Evolutionary conservation across 2,797 vertebrate species (phyloP).

Genomic region (Remorina albescens): DNA sequence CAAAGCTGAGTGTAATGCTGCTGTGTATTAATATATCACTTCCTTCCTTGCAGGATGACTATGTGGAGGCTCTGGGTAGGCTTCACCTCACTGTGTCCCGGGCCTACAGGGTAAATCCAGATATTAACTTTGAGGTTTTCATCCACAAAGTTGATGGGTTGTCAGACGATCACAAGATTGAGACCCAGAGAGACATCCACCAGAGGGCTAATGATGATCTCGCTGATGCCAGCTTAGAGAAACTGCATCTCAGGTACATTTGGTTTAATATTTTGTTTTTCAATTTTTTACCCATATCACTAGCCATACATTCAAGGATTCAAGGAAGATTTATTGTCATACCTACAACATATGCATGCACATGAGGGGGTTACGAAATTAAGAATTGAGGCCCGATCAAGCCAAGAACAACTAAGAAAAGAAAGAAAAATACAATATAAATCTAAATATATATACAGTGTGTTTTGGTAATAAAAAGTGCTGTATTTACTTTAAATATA

Average conservation of each 20-base stretch:
- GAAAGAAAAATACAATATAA: too few relatives aligned
- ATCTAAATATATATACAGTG: too few relatives aligned
- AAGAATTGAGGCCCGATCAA: too few relatives aligned
- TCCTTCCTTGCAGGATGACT: conserved; percentile 90
- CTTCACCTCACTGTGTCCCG: conserved; percentile 98
- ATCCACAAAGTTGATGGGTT: conserved; percentile 99
- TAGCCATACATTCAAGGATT: too few relatives aligned
- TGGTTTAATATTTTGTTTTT: background rate
- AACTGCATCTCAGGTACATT: conserved; percentile 95
- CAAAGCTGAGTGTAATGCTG: background rate
- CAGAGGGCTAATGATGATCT: conserved; percentile 99
- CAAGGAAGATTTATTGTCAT: too few relatives aligned
- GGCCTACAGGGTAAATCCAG: conserved; percentile 98
- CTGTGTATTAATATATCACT: background rate
- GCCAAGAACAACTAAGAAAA: too few relatives aligned
- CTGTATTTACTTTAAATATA: too few relatives aligned
- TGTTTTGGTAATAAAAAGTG: too few relatives aligned
- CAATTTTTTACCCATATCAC: background rate
- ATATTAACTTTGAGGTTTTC: conserved; percentile 99
- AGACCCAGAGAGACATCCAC: conserved; percentile 99
- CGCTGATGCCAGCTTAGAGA: conserved; percentile 97
- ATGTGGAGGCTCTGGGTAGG: conserved; percentile 96
- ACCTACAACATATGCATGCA: too few relatives aligned
- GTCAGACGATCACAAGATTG: conserved; percentile 99
- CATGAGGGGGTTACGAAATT: too few relatives aligned